Conservation (phyloP, 2,888 invertebrate species). For the Conops quadrifasciatus region DNA sequence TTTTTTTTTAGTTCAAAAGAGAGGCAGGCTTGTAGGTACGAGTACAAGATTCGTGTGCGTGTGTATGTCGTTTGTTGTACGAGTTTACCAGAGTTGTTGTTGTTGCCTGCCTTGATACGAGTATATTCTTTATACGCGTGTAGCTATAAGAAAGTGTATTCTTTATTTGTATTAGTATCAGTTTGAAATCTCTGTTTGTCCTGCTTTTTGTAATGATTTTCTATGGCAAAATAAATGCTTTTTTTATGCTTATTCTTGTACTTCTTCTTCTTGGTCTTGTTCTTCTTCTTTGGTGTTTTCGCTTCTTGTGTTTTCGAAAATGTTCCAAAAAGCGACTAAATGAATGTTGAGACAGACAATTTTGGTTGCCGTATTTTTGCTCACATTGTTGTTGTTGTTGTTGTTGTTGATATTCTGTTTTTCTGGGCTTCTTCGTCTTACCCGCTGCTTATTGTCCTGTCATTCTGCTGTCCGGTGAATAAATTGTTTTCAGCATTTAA, state of each 20-base stretch:
- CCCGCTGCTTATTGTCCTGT: conserved; percentile 36
- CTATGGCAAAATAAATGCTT: too few species aligned
- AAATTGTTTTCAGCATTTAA: conserved; percentile 37
- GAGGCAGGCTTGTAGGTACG: too few species aligned
- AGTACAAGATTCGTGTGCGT: too few species aligned
- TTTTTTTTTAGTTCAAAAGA: too few species aligned
- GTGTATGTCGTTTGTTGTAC: too few species aligned
- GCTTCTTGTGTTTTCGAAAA: not conserved
- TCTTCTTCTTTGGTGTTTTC: not conserved
- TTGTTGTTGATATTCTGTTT: not conserved
- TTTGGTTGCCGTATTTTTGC: conserved; percentile 16
- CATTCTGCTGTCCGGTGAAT: conserved; percentile 16
- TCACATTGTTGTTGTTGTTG: conserved; percentile 6
- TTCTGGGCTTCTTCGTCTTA: not conserved
- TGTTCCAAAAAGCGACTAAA: not conserved
- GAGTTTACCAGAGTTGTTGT: too few species aligned
- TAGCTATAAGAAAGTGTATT: too few species aligned
- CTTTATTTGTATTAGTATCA: too few species aligned
- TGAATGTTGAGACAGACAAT: not conserved
- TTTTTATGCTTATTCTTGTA: not conserved
- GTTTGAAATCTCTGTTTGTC: too few species aligned
- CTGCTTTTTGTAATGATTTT: too few species aligned
- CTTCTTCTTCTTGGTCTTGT: conserved; percentile 7
- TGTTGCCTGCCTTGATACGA: too few species aligned
- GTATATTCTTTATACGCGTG: too few species aligned